These are phyloP conservation scores for Petromus typicus DNA, from an alignment of 2,113 vertebrate species.

Conservation along the genomic window DNA sequence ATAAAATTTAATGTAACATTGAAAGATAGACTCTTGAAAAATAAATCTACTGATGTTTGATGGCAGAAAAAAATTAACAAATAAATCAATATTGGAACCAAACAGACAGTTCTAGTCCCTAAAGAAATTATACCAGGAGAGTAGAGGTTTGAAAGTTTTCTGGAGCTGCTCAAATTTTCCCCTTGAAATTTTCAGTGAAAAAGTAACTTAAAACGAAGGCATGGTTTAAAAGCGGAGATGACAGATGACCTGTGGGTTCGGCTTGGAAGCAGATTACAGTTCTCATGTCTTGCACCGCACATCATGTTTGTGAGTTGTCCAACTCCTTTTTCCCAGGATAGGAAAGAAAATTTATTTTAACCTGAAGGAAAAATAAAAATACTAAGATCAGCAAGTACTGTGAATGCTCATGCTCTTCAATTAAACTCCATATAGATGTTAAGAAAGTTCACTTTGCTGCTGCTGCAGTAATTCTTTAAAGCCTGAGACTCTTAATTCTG, in stretches of 20 bases:
- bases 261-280: conserved; percentile 63
- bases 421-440: background rate
- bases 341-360: conserved; percentile 55
- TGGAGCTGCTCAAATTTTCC: conserved; percentile 7
- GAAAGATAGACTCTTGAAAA: conserved; percentile 9
- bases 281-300: background rate
- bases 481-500: background rate
- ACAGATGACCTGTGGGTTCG: conserved; percentile 33
- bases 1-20: conserved; percentile 25
- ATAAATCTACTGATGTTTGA: background rate
- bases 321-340: background rate
- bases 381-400: conserved; percentile 9
- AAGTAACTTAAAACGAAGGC: background rate
- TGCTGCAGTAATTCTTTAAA: background rate
- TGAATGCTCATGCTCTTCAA: background rate
- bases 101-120: background rate
- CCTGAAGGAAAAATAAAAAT: conserved; percentile 50
- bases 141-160: conserved; percentile 3
- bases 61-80: background rate
- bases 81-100: conserved; percentile 38
- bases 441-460: background rate
- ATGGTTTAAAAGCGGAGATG: background rate
- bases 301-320: conserved; percentile 35
- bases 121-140: background rate
- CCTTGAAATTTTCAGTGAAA: conserved; percentile 26